A percentile compares a stretch with the other conserved stretches of the same genome.
These are phyloP conservation scores for Leptinotarsa rubiginosa DNA, from an alignment of 2,888 invertebrate genomes.

Conservation along the genomic window DNA sequence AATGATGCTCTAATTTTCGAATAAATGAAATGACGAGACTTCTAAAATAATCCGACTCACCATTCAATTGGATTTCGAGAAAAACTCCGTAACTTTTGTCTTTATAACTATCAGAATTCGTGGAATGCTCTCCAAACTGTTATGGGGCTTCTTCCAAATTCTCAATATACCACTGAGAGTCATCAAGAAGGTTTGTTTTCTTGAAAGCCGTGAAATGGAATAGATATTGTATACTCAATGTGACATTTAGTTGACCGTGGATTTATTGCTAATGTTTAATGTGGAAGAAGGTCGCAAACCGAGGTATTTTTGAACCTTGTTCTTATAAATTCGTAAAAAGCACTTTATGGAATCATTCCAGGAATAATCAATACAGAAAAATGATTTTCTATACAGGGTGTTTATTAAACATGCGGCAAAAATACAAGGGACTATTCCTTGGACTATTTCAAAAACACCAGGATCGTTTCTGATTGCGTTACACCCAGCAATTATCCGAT, in stretches of 20 bases:
- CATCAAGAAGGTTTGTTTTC: constrained; percentile 2
- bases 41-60: constrained; percentile 23
- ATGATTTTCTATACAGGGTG: too few species aligned
- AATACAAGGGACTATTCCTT: too few species aligned
- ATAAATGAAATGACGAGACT: constrained; percentile 37
- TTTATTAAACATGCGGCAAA: too few species aligned
- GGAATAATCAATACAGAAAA: too few species aligned
- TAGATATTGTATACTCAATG: not conserved
- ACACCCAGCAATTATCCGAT: too few species aligned
- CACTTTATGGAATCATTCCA: too few species aligned
- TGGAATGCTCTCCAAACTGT: constrained; percentile 1
- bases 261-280: too few species aligned
- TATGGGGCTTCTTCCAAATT: not conserved
- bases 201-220: not conserved
- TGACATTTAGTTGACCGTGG: not conserved
- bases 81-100: constrained; percentile 2
- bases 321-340: too few species aligned
- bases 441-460: too few species aligned
- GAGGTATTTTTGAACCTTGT: too few species aligned
- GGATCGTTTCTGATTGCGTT: too few species aligned
- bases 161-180: not conserved
- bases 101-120: not conserved
- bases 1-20: constrained; percentile 37
- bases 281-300: too few species aligned
- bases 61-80: constrained; percentile 20